Evolutionary conservation across 1,140 invertebrate species (phyloP).

Genomic region (Delia radicum): DNA sequence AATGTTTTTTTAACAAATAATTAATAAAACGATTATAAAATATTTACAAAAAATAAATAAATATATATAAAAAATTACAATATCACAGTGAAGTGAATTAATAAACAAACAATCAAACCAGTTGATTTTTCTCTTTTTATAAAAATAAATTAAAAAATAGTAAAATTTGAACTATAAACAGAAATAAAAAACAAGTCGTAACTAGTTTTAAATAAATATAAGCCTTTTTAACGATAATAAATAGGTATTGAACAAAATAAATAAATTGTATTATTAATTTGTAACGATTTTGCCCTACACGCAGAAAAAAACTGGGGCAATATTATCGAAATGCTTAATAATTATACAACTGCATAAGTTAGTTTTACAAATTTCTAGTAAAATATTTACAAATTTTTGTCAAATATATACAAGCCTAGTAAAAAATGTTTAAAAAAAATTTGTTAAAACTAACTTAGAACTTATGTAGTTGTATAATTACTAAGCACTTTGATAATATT

Average conservation of each 20-base stretch:
- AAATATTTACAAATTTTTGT: no score
- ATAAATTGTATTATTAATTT: no score
- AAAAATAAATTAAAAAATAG: background rate
- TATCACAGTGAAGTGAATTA: background rate
- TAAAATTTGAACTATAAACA: background rate
- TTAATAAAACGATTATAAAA: background rate
- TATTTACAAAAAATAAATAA: background rate
- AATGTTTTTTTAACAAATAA: background rate
- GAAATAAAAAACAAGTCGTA: background rate
- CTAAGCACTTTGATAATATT: no score
- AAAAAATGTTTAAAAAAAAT: background rate
- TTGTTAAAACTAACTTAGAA: background rate
- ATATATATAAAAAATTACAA: background rate
- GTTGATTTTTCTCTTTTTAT: conserved; percentile 11
- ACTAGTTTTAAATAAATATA: no score
- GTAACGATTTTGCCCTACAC: no score
- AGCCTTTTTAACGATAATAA: no score
- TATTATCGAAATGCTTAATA: no score
- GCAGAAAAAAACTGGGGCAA: no score
- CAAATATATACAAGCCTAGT: no score
- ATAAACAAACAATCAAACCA: conserved; percentile 28
- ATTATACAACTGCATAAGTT: no score
- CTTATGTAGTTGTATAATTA: no score
- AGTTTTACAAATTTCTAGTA: no score
- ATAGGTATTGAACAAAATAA: background rate